phyloP scores from a whole-genome alignment of 2,888 invertebrate species.

The Agrilus mali region DNA sequence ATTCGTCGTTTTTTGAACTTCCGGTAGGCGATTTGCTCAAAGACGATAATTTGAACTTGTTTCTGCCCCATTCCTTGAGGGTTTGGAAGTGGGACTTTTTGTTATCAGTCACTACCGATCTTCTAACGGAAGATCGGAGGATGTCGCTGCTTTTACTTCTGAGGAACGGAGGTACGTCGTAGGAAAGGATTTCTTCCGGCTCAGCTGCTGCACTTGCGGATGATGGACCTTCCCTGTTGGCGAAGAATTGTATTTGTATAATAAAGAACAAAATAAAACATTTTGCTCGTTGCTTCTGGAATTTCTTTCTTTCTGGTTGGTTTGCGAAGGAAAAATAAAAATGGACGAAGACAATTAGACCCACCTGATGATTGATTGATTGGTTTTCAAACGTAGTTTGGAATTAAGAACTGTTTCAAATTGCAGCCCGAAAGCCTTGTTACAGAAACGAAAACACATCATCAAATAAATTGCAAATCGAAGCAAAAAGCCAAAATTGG shows the following conservation, averaged over 20 bases:
- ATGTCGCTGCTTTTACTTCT: constrained; percentile 67
- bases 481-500: too few species aligned
- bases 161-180: constrained; percentile 41
- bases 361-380: too few species aligned
- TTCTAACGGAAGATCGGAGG: constrained; percentile 40
- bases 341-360: too few species aligned
- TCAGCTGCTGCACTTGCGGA: constrained; percentile 20
- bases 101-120: constrained; percentile 48
- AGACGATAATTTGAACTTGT: constrained; percentile 48
- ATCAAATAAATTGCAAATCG: too few species aligned
- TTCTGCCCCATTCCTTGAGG: constrained; percentile 75
- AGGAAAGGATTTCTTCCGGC: constrained; percentile 34
- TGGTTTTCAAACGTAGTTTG: too few species aligned
- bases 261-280: too few species aligned
- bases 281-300: too few species aligned
- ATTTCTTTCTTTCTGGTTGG: too few species aligned
- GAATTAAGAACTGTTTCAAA: too few species aligned
- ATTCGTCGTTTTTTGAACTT: constrained; percentile 36
- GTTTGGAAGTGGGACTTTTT: constrained; percentile 65
- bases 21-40: constrained; percentile 52
- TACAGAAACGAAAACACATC: too few species aligned
- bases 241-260: neutral
- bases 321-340: too few species aligned
- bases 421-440: too few species aligned
- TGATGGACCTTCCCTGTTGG: constrained; percentile 27